phyloP scores from a whole-genome alignment of 1,140 invertebrate genomes.

The Eueides isabella region DNA sequence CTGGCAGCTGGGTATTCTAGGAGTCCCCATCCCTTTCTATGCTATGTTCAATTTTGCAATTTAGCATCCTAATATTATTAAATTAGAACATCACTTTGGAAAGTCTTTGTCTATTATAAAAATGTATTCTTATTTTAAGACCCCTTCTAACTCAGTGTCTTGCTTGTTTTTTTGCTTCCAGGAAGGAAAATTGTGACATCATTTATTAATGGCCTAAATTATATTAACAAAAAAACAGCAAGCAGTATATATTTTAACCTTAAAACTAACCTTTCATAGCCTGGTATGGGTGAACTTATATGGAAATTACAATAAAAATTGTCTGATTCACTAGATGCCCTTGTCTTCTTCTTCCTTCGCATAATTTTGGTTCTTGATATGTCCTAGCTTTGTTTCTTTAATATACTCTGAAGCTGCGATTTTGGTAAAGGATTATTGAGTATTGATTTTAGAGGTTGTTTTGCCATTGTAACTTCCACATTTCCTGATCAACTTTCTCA shows the following conservation, averaged over 20 bases:
- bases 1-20: too few species aligned
- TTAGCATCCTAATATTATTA: too few species aligned
- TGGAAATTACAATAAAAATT: slow-evolving; percentile 67
- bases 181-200: too few species aligned
- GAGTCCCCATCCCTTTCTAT: too few species aligned
- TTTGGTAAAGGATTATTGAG: slow-evolving; percentile 72
- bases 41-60: too few species aligned
- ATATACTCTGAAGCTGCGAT: slow-evolving; percentile 66
- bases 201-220: too few species aligned
- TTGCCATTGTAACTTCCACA: slow-evolving; percentile 65
- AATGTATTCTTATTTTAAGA: too few species aligned
- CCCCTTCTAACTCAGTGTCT: too few species aligned
- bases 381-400: slow-evolving; percentile 69
- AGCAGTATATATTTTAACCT: slow-evolving; percentile 45
- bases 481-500: slow-evolving; percentile 74
- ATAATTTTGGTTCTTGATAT: slow-evolving; percentile 56
- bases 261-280: slow-evolving; percentile 67
- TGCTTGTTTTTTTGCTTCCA: too few species aligned
- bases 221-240: slow-evolving; percentile 20
- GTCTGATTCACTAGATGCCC: slow-evolving; percentile 75
- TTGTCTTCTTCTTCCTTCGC: slow-evolving; percentile 70
- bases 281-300: slow-evolving; percentile 57
- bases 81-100: neutral
- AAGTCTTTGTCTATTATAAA: too few species aligned
- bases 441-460: slow-evolving; percentile 77